Base-by-base conservation (phyloP, 1,140 invertebrate genomes). In the Stenopsyche tienmushanensis region DNA sequence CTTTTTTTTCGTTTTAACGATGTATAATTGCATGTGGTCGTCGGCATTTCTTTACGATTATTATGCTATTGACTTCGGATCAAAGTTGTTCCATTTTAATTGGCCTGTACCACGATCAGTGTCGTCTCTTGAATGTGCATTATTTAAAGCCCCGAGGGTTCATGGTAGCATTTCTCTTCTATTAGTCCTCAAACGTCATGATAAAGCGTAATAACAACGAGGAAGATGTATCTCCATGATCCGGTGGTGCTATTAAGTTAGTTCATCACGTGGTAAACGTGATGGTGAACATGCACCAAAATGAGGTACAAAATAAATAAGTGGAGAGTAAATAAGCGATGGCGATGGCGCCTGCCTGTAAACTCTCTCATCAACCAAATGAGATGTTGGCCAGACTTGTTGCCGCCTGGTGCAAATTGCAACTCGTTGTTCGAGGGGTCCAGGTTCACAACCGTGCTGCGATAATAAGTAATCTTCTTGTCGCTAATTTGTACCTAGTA, bases 361-460 rank as follows among this genome's bases (percentile, higher is more conserved):
- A 34, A 39, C 54, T 42, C 21, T 23, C 15, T 42, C 34, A 21
- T 57, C 50, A 26, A 20, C 34, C 54, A 57, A 57, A 57, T 57
- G 54, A 57, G 54, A 55, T 29, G 52, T 13, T 55, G 52, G 52
- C 52, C 52, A 55, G 52, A 57, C 54, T 23, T 10, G 52, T 54
- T 54, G 52, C 52, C 52, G 24, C 52, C 52, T 18, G n/a, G 13
- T 21, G 54, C 39, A 57, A 57, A 57, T 57, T 57, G 53, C 50
- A 13, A 53, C 50, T 53, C 26, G 50, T 53, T 53, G 50, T 24
- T n/a, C 20, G 49, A 15, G 5, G 8, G 5, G 9, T 8, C 17
- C 44, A 18, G 9, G n/a, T 53, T 10, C 23, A 23, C 50, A 26
- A 10, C 50, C 18, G 18, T 53, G 29, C 8, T 5, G 34, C 15